Conservation (phyloP, 1,140 invertebrate genomes). For the Triops cancriformis region DNA sequence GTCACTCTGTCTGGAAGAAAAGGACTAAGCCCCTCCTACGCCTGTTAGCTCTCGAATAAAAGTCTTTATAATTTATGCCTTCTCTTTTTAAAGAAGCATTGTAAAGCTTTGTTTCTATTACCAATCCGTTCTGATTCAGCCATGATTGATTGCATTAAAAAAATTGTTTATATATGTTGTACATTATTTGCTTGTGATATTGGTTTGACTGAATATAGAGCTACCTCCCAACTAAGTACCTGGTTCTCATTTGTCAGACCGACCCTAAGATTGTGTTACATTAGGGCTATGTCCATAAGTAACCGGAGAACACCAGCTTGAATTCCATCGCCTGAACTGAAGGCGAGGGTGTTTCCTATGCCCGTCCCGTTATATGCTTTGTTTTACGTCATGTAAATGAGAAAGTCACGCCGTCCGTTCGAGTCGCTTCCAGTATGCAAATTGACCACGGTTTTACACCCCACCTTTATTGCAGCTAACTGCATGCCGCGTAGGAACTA, state of each 20-base stretch:
- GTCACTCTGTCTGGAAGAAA: slow-evolving; percentile 49
- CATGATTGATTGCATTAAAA: too few species aligned
- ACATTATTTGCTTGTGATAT: too few species aligned
- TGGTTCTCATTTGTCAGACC: neutral
- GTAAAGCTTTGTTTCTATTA: neutral
- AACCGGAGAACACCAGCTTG: neutral
- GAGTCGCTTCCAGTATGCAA: too few species aligned
- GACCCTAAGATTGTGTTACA: neutral
- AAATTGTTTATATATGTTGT: too few species aligned
- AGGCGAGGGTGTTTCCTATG: neutral
- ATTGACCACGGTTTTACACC: too few species aligned
- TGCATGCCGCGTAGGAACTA: too few species aligned
- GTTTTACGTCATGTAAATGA: neutral
- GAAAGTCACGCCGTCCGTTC: neutral
- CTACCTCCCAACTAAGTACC: neutral
- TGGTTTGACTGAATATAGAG: too few species aligned
- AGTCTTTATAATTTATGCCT: neutral
- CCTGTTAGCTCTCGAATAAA: neutral
- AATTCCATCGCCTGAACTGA: neutral
- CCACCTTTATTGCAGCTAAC: too few species aligned
- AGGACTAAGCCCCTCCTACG: neutral
- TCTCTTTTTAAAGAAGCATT: neutral
- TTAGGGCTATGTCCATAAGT: neutral
- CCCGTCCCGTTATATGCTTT: neutral
- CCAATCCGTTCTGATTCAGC: neutral